A percentile compares a stretch with the other conserved stretches of the same genome.
phyloP scores from a whole-genome alignment of 2,888 invertebrate species.

The Physocephala rufipes region DNA sequence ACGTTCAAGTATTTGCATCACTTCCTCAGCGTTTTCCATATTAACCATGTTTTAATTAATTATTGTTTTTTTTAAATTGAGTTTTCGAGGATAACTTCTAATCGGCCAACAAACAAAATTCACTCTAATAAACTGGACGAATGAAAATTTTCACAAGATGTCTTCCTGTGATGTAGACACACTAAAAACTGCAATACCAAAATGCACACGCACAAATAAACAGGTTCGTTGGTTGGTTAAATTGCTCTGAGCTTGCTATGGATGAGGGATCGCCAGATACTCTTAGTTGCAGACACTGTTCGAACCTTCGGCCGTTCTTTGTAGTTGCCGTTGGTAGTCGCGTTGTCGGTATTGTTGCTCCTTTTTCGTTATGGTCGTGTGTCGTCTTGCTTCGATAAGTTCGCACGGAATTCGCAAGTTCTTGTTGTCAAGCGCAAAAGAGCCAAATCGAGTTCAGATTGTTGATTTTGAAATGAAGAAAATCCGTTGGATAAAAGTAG shows the following conservation, averaged over 20 bases:
- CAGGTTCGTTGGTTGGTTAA: constrained; percentile 15
- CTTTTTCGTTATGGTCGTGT: constrained; percentile 12
- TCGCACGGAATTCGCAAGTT: constrained; percentile 13
- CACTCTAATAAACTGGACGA: constrained; percentile 25
- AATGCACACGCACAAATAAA: constrained; percentile 18
- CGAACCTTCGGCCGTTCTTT: constrained; percentile 13
- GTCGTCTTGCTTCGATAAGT: constrained; percentile 21
- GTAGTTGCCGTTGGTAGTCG: no score
- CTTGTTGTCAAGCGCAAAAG: constrained; percentile 10
- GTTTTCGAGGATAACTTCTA: not conserved
- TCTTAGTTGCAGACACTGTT: constrained; percentile 17
- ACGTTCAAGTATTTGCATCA: constrained; percentile 83
- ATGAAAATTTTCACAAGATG: constrained; percentile 37
- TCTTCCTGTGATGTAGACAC: constrained; percentile 37
- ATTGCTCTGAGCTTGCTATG: constrained; percentile 22
- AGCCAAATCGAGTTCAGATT: constrained; percentile 12
- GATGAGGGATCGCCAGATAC: not conserved
- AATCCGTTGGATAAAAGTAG: constrained; percentile 24
- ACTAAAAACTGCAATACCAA: constrained; percentile 29
- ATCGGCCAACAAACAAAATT: constrained; percentile 10
- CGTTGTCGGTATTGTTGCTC: constrained; percentile 5
- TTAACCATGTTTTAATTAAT: constrained; percentile 44
- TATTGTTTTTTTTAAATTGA: no score
- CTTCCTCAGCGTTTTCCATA: constrained; percentile 87
- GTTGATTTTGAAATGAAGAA: not conserved